Evolutionary conservation across 1,140 invertebrate species (phyloP).

Genomic region (Macrosteles quadrilineatus): DNA sequence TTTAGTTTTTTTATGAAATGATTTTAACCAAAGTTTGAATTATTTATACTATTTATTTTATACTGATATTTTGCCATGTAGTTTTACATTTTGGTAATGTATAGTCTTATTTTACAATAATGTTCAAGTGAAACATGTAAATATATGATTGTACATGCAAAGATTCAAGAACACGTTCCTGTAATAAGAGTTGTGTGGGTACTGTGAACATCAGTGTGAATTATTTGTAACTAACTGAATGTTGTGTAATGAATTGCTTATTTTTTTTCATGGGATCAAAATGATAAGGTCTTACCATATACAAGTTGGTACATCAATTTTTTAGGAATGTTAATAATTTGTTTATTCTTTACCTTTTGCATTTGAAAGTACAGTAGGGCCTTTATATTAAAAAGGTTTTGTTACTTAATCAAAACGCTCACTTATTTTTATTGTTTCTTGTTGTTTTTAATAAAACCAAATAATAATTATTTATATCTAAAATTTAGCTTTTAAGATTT

Average conservation of each 20-base stretch:
- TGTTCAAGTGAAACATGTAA: not conserved
- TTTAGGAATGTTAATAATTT: no score
- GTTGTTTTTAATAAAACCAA: not conserved
- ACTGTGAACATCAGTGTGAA: not conserved
- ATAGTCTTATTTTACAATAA: not conserved
- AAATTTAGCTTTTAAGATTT: slow-evolving; percentile 2
- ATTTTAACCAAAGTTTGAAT: not conserved
- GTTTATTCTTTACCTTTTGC: no score
- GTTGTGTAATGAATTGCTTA: not conserved
- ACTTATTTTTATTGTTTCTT: no score
- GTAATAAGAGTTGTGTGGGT: not conserved
- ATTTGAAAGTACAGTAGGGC: no score
- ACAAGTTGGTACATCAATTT: no score
- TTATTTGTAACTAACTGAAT: not conserved
- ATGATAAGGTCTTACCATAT: no score
- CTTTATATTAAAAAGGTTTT: no score
- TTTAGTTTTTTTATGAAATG: not conserved
- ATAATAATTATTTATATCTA: not conserved
- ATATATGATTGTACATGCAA: not conserved
- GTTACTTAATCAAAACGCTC: no score
- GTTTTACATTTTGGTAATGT: not conserved
- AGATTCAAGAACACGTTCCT: not conserved
- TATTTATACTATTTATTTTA: slow-evolving; percentile 17
- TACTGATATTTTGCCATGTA: not conserved
- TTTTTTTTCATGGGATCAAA: not conserved